A percentile compares a stretch with the other conserved stretches of the same genome.
phyloP scores from a whole-genome alignment of 2,113 vertebrate species.

The Struthidea cinerea region DNA sequence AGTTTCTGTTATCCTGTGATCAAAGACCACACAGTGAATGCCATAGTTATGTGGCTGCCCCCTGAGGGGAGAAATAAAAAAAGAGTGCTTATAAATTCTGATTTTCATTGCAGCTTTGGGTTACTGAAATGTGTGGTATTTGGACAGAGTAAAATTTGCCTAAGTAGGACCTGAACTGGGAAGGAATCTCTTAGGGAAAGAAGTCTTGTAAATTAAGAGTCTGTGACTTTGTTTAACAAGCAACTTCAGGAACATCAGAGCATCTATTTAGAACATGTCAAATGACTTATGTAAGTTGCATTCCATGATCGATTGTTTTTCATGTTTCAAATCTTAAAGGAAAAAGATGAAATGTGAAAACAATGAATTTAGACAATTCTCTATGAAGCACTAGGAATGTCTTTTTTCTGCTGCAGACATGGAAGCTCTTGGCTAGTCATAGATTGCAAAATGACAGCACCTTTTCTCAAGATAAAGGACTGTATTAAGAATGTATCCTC shows the following conservation, averaged over 20 bases:
- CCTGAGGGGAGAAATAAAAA: not conserved
- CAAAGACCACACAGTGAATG: constrained; percentile 11
- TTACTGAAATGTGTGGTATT: not conserved
- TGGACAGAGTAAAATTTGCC: not conserved
- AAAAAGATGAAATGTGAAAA: not conserved
- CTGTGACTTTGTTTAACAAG: not conserved
- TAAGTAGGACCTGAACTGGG: not conserved
- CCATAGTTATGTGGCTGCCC: not conserved
- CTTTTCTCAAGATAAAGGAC: not conserved
- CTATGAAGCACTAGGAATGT: not conserved
- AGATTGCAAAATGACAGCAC: not conserved
- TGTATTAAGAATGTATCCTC: not conserved
- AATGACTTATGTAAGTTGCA: not conserved
- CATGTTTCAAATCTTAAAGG: not conserved
- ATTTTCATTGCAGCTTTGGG: not conserved
- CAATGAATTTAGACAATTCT: not conserved
- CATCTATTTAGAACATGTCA: not conserved
- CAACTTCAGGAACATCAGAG: not conserved
- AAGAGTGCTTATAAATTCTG: not conserved
- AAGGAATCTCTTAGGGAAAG: not conserved
- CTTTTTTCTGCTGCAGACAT: not conserved
- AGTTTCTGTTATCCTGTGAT: constrained; percentile 11
- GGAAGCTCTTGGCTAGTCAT: not conserved
- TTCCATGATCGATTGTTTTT: not conserved
- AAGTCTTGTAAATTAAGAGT: not conserved